These are phyloP conservation scores for Papilio polyxenes DNA, from an alignment of 1,140 invertebrate species.

Conservation along the genomic window DNA sequence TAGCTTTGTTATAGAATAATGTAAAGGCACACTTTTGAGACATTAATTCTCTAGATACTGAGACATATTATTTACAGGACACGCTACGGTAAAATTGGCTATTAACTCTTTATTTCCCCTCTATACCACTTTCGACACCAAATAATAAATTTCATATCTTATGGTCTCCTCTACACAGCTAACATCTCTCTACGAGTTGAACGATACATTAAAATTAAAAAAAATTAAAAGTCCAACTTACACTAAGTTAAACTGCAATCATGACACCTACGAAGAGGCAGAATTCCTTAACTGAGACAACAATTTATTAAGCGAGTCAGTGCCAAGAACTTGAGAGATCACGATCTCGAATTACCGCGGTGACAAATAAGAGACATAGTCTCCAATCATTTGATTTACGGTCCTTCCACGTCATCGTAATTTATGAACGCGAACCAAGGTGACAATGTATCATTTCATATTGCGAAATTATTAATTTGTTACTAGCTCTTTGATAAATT, in stretches of 20 bases:
- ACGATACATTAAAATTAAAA: no score
- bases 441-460: conserved; percentile 47
- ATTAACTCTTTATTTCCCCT: no score
- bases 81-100: no score
- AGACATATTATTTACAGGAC: background rate
- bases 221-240: background rate
- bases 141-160: no score
- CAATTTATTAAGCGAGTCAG: conserved; percentile 15
- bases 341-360: conserved; percentile 24
- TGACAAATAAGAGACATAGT: conserved; percentile 25
- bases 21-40: background rate
- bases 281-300: background rate
- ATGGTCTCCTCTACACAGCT: no score
- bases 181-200: no score
- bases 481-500: conserved; percentile 44
- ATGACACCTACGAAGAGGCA: conserved; percentile 8
- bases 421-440: conserved; percentile 45
- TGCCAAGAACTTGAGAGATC: conserved; percentile 4
- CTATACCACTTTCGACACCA: no score
- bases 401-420: conserved; percentile 38
- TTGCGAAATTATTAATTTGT: conserved; percentile 53
- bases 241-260: background rate
- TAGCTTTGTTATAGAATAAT: background rate
- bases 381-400: conserved; percentile 48
- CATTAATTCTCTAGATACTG: background rate